A percentile compares a stretch with the other conserved stretches of the same genome.
Conservation (phyloP, 2,888 invertebrate genomes). For the Pyrochroa serraticornis region DNA sequence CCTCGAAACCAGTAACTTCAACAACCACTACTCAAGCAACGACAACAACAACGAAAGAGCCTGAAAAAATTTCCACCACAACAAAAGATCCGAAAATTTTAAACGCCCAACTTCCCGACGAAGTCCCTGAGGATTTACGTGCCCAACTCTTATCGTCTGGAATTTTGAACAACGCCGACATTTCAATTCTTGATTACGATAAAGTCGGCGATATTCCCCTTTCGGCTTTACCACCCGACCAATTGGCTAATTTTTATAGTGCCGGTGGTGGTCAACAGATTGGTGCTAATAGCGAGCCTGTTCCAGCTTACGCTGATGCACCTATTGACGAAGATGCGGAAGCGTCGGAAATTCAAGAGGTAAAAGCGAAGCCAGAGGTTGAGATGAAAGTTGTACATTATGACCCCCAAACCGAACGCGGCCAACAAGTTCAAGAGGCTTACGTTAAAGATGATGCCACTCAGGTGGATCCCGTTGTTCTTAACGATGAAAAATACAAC, state of each 20-base stretch:
- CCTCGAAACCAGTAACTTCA: slow-evolving; percentile 14
- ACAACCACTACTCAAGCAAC: slow-evolving; percentile 49
- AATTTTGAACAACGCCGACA: slow-evolving; percentile 85
- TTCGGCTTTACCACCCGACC: slow-evolving; percentile 83
- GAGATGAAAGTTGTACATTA: slow-evolving; percentile 88
- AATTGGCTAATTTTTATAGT: slow-evolving; percentile 83
- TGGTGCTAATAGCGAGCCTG: slow-evolving; percentile 67
- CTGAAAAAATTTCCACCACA: slow-evolving; percentile 57
- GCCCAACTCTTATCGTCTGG: slow-evolving; percentile 84
- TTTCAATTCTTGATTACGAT: slow-evolving; percentile 85
- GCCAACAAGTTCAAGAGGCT: slow-evolving; percentile 71
- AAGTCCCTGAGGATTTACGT: slow-evolving; percentile 86
- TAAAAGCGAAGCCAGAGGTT: slow-evolving; percentile 63
- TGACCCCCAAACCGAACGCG: slow-evolving; percentile 76
- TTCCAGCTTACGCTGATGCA: slow-evolving; percentile 69
- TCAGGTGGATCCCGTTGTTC: slow-evolving; percentile 74
- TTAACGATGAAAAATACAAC: slow-evolving; percentile 78
- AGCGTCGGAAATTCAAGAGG: slow-evolving; percentile 61
- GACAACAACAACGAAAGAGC: slow-evolving; percentile 59
- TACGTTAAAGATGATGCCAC: slow-evolving; percentile 77
- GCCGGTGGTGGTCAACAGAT: slow-evolving; percentile 81
- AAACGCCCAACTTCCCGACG: slow-evolving; percentile 74
- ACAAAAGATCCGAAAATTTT: slow-evolving; percentile 63
- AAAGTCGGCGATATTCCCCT: slow-evolving; percentile 86
- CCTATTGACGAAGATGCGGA: slow-evolving; percentile 56